phyloP scores from a whole-genome alignment of 2,113 vertebrate genomes.

The Scytalopus superciliaris region DNA sequence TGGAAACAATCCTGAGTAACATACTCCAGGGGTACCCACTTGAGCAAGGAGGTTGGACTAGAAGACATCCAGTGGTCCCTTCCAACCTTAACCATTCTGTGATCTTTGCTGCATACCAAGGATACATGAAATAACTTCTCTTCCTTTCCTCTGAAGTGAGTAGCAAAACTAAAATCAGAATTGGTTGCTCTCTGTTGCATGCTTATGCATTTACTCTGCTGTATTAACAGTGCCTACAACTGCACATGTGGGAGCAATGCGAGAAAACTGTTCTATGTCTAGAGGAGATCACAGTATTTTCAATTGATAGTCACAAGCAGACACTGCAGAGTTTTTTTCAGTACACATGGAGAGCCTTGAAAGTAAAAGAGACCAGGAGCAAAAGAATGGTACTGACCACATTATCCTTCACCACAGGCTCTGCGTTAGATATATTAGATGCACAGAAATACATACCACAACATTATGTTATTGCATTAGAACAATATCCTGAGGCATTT shows the following conservation, averaged over 20 bases:
- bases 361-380: background rate
- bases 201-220: background rate
- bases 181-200: background rate
- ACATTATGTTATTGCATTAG: background rate
- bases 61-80: background rate
- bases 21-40: background rate
- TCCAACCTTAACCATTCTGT: background rate
- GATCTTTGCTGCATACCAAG: background rate
- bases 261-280: background rate
- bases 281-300: background rate
- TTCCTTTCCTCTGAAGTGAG: background rate
- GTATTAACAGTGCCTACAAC: background rate
- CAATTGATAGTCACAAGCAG: background rate
- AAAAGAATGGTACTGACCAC: background rate
- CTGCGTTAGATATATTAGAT: background rate
- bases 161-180: background rate
- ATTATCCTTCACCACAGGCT: background rate
- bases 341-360: background rate
- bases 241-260: background rate
- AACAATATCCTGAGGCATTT: conserved; percentile 23
- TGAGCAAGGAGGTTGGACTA: background rate
- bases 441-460: background rate
- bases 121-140: background rate
- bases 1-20: background rate
- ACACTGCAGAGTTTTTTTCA: background rate